Conservation (phyloP, 2,797 vertebrate genomes). For the Melanogrammus aeglefinus region DNA sequence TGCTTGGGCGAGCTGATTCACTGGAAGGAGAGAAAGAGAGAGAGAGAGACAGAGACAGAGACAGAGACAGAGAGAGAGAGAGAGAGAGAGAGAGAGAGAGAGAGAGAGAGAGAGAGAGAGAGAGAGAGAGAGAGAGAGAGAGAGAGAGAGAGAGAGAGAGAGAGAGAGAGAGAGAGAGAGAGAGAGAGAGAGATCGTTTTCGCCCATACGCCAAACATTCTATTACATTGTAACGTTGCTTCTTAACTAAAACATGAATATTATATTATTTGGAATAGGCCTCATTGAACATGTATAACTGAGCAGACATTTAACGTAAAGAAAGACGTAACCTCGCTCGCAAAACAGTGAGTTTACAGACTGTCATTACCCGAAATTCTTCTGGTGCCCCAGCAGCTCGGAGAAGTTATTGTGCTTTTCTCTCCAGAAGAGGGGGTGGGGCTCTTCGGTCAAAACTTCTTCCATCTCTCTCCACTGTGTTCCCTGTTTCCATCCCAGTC, state of each 20-base stretch:
- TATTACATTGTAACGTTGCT: too few species aligned
- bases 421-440: slow-evolving; percentile 73
- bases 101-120: too few species aligned
- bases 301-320: not conserved
- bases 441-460: slow-evolving; percentile 65
- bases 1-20: too few species aligned
- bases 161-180: too few species aligned
- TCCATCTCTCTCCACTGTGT: slow-evolving; percentile 63
- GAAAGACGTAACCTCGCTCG: not conserved
- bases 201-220: too few species aligned
- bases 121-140: too few species aligned
- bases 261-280: not conserved
- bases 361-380: slow-evolving; percentile 6
- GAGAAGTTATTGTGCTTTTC: slow-evolving; percentile 64
- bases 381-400: slow-evolving; percentile 37
- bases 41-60: too few species aligned
- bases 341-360: not conserved
- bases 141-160: too few species aligned
- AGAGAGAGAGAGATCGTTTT: too few species aligned
- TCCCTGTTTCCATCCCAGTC: slow-evolving; percentile 49
- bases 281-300: not conserved
- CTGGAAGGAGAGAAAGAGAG: too few species aligned
- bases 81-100: too few species aligned
- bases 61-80: too few species aligned
- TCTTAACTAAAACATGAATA: not conserved